These are phyloP conservation scores for Lipotes vexillifer DNA, from an alignment of 2,113 vertebrate genomes.

Conservation along the genomic window DNA sequence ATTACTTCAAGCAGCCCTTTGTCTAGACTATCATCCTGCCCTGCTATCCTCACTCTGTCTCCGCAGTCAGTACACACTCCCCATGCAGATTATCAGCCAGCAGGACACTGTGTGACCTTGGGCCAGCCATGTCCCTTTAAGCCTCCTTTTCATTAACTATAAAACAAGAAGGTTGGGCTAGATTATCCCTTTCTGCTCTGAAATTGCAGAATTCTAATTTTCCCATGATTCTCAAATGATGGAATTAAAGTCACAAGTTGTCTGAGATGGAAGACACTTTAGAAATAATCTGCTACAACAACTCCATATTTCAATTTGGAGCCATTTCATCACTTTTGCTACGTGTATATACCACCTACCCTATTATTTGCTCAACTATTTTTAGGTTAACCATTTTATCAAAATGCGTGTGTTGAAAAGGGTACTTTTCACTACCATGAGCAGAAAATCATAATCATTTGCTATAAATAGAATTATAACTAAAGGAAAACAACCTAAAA, in stretches of 20 bases:
- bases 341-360: too few relatives aligned
- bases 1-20: neutral
- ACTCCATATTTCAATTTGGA: neutral
- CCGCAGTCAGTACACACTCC: accelerated
- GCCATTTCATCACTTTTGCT: neutral
- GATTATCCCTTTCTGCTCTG: neutral
- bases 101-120: neutral
- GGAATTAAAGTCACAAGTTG: neutral
- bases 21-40: neutral
- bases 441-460: neutral
- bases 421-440: neutral
- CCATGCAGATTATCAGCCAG: neutral
- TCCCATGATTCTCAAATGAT: neutral
- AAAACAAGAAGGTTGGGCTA: neutral
- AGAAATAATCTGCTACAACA: neutral
- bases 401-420: neutral
- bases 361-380: neutral
- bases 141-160: neutral
- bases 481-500: neutral
- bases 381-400: neutral
- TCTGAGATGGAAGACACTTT: neutral
- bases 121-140: neutral
- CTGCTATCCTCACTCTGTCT: accelerated
- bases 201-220: neutral
- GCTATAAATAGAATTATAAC: neutral